Conservation (phyloP, 1,140 invertebrate genomes). For the Galleria mellonella region DNA sequence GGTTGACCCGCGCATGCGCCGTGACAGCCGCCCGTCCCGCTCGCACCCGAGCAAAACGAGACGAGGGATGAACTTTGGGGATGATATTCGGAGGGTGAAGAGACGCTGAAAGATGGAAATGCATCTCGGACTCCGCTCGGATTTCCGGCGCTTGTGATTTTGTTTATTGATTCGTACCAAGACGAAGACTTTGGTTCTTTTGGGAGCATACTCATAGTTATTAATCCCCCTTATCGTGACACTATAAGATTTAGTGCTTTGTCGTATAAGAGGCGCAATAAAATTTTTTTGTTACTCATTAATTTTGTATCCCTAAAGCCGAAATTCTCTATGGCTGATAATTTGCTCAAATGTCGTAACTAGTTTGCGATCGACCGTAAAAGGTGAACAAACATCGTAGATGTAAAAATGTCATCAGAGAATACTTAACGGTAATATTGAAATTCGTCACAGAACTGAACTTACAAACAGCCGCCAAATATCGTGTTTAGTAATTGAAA, state of each 20-base stretch:
- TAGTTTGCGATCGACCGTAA: too few relatives aligned
- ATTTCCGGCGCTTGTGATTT: slow-evolving; percentile 68
- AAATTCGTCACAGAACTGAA: too few relatives aligned
- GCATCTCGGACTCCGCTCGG: slow-evolving; percentile 65
- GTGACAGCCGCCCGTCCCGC: slow-evolving; percentile 25
- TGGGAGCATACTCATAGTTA: slow-evolving; percentile 38
- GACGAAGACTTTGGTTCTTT: slow-evolving; percentile 30
- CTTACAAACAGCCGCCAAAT: too few relatives aligned
- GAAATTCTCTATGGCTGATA: neutral
- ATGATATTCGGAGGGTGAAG: slow-evolving; percentile 68
- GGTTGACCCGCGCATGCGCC: slow-evolving; percentile 59
- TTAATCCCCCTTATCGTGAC: slow-evolving; percentile 52
- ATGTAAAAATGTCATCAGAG: too few relatives aligned
- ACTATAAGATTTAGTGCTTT: slow-evolving; percentile 37
- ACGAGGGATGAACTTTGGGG: slow-evolving; percentile 42
- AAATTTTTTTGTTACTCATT: slow-evolving; percentile 8
- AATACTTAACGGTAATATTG: too few relatives aligned
- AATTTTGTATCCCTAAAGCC: neutral
- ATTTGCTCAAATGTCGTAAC: too few relatives aligned
- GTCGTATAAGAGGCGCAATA: slow-evolving; percentile 21
- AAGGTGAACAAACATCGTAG: too few relatives aligned
- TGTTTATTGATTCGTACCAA: slow-evolving; percentile 69
- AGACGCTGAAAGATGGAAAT: slow-evolving; percentile 70
- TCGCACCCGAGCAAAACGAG: slow-evolving; percentile 33
- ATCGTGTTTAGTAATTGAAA: too few relatives aligned